A percentile compares a stretch with the other conserved stretches of the same genome.
Conservation (phyloP, 2,888 invertebrate genomes). For the Malachius bipustulatus region DNA sequence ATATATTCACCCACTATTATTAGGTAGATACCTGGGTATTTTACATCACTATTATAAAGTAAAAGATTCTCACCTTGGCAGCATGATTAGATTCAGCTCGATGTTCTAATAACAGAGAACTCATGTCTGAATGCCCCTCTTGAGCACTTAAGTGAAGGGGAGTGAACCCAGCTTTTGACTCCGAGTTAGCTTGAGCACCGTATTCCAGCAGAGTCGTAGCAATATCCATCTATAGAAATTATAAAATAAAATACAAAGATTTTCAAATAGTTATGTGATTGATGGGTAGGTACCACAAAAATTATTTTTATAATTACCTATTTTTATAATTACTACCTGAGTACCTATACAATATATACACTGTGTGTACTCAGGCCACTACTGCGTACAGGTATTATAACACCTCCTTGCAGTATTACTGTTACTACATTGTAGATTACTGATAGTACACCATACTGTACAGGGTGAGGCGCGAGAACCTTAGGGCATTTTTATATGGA, state of each 20-base stretch:
- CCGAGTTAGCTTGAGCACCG: slow-evolving; percentile 82
- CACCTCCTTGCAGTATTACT: too few relatives aligned
- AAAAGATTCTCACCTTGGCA: slow-evolving; percentile 65
- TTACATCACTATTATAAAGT: slow-evolving; percentile 1
- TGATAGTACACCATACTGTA: too few relatives aligned
- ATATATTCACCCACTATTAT: background rate
- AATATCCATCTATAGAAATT: slow-evolving; percentile 64
- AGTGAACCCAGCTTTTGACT: slow-evolving; percentile 91
- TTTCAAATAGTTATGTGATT: too few relatives aligned
- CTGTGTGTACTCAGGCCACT: too few relatives aligned
- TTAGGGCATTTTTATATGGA: too few relatives aligned
- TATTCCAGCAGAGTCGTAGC: slow-evolving; percentile 88
- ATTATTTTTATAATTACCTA: too few relatives aligned
- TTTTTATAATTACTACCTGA: too few relatives aligned
- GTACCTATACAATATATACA: too few relatives aligned
- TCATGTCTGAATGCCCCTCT: slow-evolving; percentile 92
- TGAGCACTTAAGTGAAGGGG: slow-evolving; percentile 90
- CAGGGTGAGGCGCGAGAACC: too few relatives aligned
- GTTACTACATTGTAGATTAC: too few relatives aligned
- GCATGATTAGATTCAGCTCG: slow-evolving; percentile 75
- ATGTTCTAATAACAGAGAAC: slow-evolving; percentile 80
- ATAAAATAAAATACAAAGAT: slow-evolving; percentile 7
- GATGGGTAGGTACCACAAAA: too few relatives aligned
- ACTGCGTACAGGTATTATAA: too few relatives aligned
- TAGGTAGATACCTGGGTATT: background rate